Conservation (phyloP, 2,888 invertebrate genomes). For the Parelbella ahira region DNA sequence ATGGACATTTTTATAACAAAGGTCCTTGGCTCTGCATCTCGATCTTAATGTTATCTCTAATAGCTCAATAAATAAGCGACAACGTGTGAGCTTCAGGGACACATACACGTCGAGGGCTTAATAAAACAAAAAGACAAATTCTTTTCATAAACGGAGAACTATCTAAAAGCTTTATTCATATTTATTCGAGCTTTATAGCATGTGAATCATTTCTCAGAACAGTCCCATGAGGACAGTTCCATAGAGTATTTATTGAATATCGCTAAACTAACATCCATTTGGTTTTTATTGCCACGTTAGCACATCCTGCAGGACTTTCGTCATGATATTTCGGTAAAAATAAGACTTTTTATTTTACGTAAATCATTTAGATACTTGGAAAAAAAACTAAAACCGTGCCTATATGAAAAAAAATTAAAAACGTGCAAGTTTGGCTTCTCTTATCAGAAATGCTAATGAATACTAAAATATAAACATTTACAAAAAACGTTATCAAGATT, state of each 20-base stretch:
- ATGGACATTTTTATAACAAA: constrained; percentile 80
- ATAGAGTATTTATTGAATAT: constrained; percentile 7
- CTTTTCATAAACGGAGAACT: constrained; percentile 57
- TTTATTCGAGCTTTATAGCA: constrained; percentile 12
- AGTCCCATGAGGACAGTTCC: constrained; percentile 1
- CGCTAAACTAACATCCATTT: too few relatives aligned
- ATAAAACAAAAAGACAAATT: constrained; percentile 69
- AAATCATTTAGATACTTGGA: too few relatives aligned
- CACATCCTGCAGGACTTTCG: too few relatives aligned
- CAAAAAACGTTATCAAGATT: constrained; percentile 21
- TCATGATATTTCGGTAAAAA: too few relatives aligned
- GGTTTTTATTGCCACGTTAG: too few relatives aligned
- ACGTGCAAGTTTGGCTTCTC: constrained; percentile 9
- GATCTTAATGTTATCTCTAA: constrained; percentile 81
- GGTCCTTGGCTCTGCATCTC: constrained; percentile 80
- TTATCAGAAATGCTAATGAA: constrained; percentile 21
- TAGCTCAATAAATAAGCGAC: constrained; percentile 79
- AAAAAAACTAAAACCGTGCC: too few relatives aligned
- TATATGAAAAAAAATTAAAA: too few relatives aligned
- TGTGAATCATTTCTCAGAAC: constrained; percentile 21
- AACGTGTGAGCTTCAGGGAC: constrained; percentile 79
- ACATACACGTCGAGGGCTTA: constrained; percentile 68
- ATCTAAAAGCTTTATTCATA: constrained; percentile 21
- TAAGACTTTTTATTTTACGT: too few relatives aligned
- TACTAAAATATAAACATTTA: constrained; percentile 22